Percentiles rank a stretch among this genome's conserved stretches.
Conservation (phyloP, 2,113 vertebrate species). For the Bujurquina vittata region DNA sequence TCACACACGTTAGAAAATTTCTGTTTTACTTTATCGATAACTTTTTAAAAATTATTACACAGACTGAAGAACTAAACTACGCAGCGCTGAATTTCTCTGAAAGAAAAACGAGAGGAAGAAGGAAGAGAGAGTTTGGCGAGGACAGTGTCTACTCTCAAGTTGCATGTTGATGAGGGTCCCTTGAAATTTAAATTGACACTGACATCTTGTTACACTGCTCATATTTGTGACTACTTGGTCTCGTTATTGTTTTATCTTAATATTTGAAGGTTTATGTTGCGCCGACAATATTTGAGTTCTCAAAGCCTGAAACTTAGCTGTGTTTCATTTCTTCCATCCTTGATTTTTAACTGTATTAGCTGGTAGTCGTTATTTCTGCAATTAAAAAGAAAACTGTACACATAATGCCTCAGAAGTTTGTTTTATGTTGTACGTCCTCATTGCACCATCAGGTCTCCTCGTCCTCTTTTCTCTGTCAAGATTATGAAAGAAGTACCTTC, state of each 20-base stretch:
- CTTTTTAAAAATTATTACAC: not conserved
- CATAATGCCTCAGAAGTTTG: not conserved
- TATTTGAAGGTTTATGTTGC: no score
- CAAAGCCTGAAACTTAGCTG: not conserved
- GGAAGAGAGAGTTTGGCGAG: rapidly evolving
- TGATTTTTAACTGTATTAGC: not conserved
- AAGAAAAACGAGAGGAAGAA: not conserved
- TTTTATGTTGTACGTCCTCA: not conserved
- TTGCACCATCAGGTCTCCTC: no score
- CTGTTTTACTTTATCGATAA: not conserved
- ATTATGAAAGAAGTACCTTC: no score
- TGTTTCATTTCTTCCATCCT: not conserved
- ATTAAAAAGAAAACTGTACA: not conserved
- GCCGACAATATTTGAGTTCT: not conserved
- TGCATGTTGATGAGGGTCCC: not conserved
- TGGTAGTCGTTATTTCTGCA: not conserved
- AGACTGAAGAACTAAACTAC: not conserved
- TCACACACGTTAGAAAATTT: not conserved
- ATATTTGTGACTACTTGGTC: no score
- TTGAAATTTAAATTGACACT: not conserved
- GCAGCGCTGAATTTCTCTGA: not conserved
- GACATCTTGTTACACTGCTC: not conserved
- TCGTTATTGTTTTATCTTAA: no score
- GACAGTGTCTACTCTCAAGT: not conserved
- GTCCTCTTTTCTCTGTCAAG: no score